Evolutionary conservation across 2,888 invertebrate genomes (phyloP).

Genomic region (Orchesella flavescens): DNA sequence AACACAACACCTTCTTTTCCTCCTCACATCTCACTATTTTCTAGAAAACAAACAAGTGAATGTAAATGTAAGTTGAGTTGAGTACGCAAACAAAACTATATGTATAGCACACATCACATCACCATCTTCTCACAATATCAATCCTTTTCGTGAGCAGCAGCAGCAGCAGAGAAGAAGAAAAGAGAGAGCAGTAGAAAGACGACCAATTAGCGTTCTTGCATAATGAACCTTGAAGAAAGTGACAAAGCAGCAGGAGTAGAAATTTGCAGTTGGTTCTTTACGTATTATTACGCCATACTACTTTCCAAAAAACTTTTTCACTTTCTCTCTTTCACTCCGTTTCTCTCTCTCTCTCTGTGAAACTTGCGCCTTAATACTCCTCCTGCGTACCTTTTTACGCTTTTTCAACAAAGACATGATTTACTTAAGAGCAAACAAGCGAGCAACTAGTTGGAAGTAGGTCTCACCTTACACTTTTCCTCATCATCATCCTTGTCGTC

Average conservation of each 20-base stretch:
- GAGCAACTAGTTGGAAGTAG: too few relatives aligned
- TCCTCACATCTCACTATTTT: background rate
- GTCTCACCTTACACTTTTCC: too few relatives aligned
- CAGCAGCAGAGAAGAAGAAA: too few relatives aligned
- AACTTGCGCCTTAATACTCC: background rate
- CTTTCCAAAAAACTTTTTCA: too few relatives aligned
- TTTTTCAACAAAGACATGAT: too few relatives aligned
- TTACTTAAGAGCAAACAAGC: too few relatives aligned
- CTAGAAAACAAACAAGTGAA: background rate
- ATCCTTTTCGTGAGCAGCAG: too few relatives aligned
- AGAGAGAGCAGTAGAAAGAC: background rate
- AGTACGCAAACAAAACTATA: background rate
- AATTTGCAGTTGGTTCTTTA: background rate
- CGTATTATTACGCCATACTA: too few relatives aligned
- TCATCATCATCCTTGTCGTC: too few relatives aligned
- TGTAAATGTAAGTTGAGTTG: too few relatives aligned
- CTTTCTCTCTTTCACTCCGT: too few relatives aligned
- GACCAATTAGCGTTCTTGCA: constrained; percentile 53
- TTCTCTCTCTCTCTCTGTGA: too few relatives aligned
- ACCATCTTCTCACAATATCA: background rate
- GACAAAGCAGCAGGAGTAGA: constrained; percentile 18
- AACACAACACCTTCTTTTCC: background rate
- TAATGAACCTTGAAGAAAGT: constrained; percentile 52
- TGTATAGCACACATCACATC: background rate
- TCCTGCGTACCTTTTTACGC: background rate